Percentiles rank a stretch among this genome's conserved stretches.
Conservation (phyloP, 2,797 vertebrate genomes). For the Lithobates sylvaticus region DNA sequence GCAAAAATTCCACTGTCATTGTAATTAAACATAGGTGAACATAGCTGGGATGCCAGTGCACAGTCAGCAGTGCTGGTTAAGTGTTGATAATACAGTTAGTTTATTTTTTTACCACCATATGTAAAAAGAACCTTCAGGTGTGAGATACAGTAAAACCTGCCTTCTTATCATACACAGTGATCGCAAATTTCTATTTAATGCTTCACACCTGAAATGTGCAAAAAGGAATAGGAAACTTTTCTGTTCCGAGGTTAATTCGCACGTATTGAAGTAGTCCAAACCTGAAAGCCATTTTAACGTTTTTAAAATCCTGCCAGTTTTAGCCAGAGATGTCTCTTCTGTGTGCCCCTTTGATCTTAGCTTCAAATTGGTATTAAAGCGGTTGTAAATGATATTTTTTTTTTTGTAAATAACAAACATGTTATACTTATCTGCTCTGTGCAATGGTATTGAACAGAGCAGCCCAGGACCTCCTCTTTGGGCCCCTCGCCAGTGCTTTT, state of each 20-base stretch:
- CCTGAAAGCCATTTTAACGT: too few species aligned
- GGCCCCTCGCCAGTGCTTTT: too few species aligned
- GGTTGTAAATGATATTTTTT: too few species aligned
- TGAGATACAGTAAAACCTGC: constrained; percentile 7
- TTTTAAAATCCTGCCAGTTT: too few species aligned
- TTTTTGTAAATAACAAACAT: too few species aligned
- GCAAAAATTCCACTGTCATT: constrained; percentile 23
- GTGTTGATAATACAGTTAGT: constrained; percentile 2
- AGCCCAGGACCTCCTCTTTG: too few species aligned
- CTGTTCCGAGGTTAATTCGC: neutral
- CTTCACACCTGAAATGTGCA: neutral
- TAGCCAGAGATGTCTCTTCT: too few species aligned
- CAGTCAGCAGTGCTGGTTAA: neutral
- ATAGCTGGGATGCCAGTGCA: neutral
- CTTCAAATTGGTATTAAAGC: too few species aligned
- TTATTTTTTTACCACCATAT: constrained; percentile 12
- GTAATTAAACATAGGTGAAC: constrained; percentile 13
- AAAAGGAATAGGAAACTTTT: neutral
- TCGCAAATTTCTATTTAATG: neutral
- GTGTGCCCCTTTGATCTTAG: too few species aligned
- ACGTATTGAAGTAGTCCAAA: too few species aligned
- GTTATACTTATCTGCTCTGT: too few species aligned
- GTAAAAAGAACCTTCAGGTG: neutral
- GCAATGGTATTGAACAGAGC: too few species aligned
- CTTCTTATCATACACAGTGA: neutral